These are phyloP conservation scores for Saguinus midas DNA, from an alignment of 2,113 vertebrate genomes.

Conservation along the genomic window DNA sequence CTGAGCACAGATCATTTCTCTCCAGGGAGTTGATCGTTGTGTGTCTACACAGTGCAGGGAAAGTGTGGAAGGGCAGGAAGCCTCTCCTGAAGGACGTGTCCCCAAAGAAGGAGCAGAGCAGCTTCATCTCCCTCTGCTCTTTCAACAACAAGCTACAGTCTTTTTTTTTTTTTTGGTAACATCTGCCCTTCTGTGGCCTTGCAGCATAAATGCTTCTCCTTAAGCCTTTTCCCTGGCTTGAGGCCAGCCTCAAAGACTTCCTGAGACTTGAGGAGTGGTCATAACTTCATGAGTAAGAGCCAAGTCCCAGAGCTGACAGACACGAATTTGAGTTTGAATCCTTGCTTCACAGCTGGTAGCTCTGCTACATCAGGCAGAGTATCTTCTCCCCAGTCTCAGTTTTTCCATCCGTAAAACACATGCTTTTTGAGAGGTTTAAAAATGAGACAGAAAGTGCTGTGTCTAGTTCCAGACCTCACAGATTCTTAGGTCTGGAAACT, in stretches of 20 bases:
- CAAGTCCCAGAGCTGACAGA: background rate
- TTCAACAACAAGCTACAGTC: background rate
- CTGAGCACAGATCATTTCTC: background rate
- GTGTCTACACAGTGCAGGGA: background rate
- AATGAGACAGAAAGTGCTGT: fast-evolving
- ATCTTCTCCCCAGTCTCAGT: background rate
- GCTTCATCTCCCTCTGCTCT: background rate
- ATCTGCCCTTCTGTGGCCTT: background rate
- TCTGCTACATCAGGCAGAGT: background rate
- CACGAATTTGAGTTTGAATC: background rate
- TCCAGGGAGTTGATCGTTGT: background rate
- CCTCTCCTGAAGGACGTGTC: background rate
- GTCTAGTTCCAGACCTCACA: fast-evolving
- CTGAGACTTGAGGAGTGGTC: background rate
- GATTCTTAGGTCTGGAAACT: background rate
- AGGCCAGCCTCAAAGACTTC: background rate
- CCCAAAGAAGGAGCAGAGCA: background rate
- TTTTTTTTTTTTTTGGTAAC: background rate
- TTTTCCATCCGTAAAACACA: background rate
- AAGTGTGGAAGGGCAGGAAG: background rate
- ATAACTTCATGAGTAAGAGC: background rate
- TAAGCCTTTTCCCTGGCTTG: background rate
- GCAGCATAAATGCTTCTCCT: background rate
- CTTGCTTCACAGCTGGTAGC: background rate
- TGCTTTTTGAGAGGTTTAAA: background rate